Evolutionary conservation across 64 coral and sea anemone species (phyloP).

Genomic region (Montipora capricornis): DNA sequence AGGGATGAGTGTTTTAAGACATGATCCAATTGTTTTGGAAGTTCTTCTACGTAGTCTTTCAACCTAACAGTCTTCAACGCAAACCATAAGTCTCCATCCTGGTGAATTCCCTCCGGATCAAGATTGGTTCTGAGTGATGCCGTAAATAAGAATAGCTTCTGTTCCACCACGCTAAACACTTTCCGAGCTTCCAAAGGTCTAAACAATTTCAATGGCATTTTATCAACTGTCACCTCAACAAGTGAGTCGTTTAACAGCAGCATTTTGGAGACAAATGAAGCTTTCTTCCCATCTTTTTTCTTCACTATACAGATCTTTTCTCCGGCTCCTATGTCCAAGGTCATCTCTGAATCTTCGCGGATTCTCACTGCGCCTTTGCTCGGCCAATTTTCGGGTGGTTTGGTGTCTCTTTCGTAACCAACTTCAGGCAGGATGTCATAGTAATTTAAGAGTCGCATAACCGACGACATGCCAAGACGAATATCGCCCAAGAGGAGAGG

Average conservation of each 20-base stretch:
- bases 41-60: slow-evolving; percentile 27
- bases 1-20: neutral
- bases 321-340: neutral
- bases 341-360: neutral
- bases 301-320: neutral
- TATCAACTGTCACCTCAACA: neutral
- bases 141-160: slow-evolving; percentile 1
- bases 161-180: neutral
- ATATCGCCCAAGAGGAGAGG: neutral
- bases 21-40: neutral
- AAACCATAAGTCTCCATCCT: neutral
- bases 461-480: neutral
- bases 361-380: neutral
- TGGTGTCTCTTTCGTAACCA: slow-evolving; percentile 12
- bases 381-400: slow-evolving; percentile 30
- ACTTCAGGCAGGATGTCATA: slow-evolving; percentile 1
- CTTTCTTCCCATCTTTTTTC: neutral
- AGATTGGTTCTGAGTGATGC: slow-evolving; percentile 18
- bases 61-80: neutral
- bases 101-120: slow-evolving; percentile 18
- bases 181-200: neutral
- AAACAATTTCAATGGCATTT: neutral
- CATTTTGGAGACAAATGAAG: neutral
- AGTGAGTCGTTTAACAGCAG: neutral
- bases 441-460: neutral